Evolutionary conservation across 2,888 invertebrate species (phyloP).

Genomic region (Macaria liturata): DNA sequence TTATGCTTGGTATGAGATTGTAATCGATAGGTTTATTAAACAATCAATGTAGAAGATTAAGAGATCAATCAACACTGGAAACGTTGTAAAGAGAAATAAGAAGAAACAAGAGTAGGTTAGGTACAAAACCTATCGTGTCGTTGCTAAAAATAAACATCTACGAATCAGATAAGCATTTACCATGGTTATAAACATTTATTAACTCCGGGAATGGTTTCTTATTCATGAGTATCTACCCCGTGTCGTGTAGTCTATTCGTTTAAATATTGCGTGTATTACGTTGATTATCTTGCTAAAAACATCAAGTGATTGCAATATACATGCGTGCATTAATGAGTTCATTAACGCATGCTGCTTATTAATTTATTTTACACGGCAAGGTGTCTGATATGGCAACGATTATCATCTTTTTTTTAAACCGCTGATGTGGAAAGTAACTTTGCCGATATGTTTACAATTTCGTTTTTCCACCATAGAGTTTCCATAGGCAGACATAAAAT

Average conservation of each 20-base stretch:
- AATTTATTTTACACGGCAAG: conserved; percentile 13
- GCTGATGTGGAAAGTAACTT: conserved; percentile 2
- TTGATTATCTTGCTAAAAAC: neutral
- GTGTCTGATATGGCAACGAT: conserved; percentile 5
- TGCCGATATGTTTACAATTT: neutral
- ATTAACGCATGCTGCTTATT: conserved; percentile 14
- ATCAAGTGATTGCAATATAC: conserved; percentile 10
- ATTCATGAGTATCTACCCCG: neutral
- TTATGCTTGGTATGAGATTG: too few relatives aligned
- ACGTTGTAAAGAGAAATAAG: too few relatives aligned
- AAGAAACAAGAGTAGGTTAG: too few relatives aligned
- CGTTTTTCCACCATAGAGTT: neutral
- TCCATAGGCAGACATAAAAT: conserved; percentile 26
- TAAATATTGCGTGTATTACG: too few relatives aligned
- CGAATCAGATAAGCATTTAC: too few relatives aligned
- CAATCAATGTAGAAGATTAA: too few relatives aligned
- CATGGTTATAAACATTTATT: conserved; percentile 1
- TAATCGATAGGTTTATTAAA: too few relatives aligned
- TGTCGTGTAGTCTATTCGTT: neutral
- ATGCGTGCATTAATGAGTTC: conserved; percentile 15
- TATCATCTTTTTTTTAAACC: conserved; percentile 8
- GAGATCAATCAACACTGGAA: too few relatives aligned
- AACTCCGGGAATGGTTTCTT: neutral
- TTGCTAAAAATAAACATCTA: too few relatives aligned
- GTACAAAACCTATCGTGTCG: too few relatives aligned